Conservation (phyloP, 1,140 invertebrate genomes). For the Nebria ingens region DNA sequence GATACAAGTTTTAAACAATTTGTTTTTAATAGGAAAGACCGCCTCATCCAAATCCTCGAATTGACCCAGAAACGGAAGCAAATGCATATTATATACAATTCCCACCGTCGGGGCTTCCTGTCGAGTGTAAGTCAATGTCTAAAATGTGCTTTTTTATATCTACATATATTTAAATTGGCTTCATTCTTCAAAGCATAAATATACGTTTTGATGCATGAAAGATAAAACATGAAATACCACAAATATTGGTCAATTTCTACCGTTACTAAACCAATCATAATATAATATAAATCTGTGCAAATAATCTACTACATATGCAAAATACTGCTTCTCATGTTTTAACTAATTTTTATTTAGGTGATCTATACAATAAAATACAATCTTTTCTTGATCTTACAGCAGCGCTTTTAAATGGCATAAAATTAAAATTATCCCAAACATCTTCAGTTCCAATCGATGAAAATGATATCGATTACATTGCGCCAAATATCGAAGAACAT, state of each 20-base stretch:
- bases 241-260: no score
- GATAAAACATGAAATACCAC: no score
- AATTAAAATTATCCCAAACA: neutral
- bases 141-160: no score
- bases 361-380: neutral
- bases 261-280: no score
- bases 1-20: neutral
- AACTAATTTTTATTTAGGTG: neutral
- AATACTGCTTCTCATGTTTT: no score
- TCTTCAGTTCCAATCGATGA: neutral
- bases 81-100: conserved; percentile 42
- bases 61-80: conserved; percentile 22
- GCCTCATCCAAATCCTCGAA: conserved; percentile 36
- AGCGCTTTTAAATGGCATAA: neutral
- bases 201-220: no score
- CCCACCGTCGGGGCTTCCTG: conserved; percentile 39
- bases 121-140: conserved; percentile 32
- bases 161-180: no score
- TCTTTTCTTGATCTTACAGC: neutral
- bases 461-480: neutral
- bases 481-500: neutral
- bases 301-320: no score
- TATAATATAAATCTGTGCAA: no score
- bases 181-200: no score
- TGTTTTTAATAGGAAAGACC: conserved; percentile 16